Percentiles rank a stretch among this genome's conserved stretches.
Evolutionary conservation across 2,888 invertebrate genomes (phyloP).

Genomic region (Abrostola triplasia): DNA sequence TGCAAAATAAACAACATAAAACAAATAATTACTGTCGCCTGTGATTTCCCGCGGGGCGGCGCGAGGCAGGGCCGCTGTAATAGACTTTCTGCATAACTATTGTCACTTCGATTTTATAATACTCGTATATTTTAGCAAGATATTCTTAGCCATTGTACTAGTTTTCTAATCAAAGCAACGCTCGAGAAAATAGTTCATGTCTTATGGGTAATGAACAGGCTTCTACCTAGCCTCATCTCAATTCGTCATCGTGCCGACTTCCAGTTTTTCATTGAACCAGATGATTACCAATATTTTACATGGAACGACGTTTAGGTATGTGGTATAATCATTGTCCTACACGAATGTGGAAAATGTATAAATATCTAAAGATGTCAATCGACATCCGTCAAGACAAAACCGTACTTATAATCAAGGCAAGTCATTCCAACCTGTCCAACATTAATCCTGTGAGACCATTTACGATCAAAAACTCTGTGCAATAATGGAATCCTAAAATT

Average conservation of each 20-base stretch:
- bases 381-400: neutral
- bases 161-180: conserved; percentile 12
- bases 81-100: conserved; percentile 57
- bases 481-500: conserved; percentile 73
- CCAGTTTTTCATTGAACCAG: neutral
- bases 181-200: neutral
- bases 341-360: too few species aligned
- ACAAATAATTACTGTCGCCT: conserved; percentile 76
- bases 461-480: conserved; percentile 69
- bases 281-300: too few species aligned
- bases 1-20: conserved; percentile 67
- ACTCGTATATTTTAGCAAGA: conserved; percentile 23
- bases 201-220: neutral
- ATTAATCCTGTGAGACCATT: conserved; percentile 58
- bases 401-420: conserved; percentile 20
- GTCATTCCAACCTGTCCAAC: conserved; percentile 43
- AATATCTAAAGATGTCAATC: too few species aligned
- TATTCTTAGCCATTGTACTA: conserved; percentile 15
- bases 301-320: too few species aligned
- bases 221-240: neutral
- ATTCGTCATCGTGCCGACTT: too few species aligned
- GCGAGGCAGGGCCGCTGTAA: conserved; percentile 53
- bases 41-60: conserved; percentile 78
- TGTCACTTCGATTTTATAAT: conserved; percentile 41
- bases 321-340: too few species aligned